Base-by-base conservation (phyloP, 2,888 invertebrate species). In the Diplolepis rosae region DNA sequence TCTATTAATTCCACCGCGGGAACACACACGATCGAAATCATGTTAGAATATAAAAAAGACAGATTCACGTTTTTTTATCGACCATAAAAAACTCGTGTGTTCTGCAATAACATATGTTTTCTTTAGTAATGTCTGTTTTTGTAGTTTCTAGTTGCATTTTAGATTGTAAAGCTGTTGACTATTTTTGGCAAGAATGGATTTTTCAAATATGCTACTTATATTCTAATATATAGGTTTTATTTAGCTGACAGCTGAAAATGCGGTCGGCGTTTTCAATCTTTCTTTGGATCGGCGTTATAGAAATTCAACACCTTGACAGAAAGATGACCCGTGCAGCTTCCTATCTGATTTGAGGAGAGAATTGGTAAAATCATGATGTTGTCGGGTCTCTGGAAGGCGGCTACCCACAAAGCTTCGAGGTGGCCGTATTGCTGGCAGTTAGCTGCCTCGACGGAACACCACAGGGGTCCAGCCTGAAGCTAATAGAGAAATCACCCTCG, bases 401-500 rank as follows among this genome's bases (percentile, higher is more conserved):
- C 83, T 75, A 78, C 74, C 75, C 79, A 81, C 83, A 84, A 84
- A 83, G 80, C 82, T 79, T 70, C 80, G 76, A 81, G 81, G 82
- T 84, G 83, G 84, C 80, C 80, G 74, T 69, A 69, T 50, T 61
- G 66, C 71, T 71, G 71, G 65, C 15, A 74, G 73, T 76, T 77
- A 66, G 74, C 75, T 68, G 70, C 35, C 42, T 65, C 65, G 42
- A 45, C 65, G 39, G 15, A 73, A 75, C 84, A 76, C 85, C 79
- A 80, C 82, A 77, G 85, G 85, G 81, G 79, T 80, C 80, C 82
- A 72, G 67, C 51, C 79, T 72, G 70, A 72, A 83, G 77, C 83
- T 85, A 85, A 85, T 85, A 85, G 81, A 85, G 85, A 84, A 85
- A 84, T 85, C 85, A 85, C 80, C 77, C 77, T 48, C 74, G 78